phyloP scores from a whole-genome alignment of 1,140 invertebrate genomes.

The Dendroctonus ponderosae region DNA sequence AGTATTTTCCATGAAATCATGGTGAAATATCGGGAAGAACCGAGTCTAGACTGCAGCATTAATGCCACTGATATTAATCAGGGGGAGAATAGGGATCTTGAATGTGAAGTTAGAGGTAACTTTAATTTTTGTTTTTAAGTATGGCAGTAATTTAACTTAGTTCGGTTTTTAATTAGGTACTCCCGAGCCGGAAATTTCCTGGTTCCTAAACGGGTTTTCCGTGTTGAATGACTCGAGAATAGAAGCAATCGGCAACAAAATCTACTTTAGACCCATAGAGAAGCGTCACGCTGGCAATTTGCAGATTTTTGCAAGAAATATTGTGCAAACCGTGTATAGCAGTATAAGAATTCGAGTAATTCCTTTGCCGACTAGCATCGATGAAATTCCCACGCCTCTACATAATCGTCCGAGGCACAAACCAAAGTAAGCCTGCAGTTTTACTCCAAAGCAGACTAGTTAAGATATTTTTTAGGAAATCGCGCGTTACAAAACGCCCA shows the following conservation, averaged over 20 bases:
- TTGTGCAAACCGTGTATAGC: conserved; percentile 68
- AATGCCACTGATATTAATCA: conserved; percentile 62
- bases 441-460: background rate
- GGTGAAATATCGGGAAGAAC: conserved; percentile 59
- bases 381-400: conserved; percentile 21
- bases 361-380: conserved; percentile 51
- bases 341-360: conserved; percentile 68
- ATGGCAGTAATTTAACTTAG: background rate
- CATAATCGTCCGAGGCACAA: conserved; percentile 26
- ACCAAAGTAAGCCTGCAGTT: conserved; percentile 16
- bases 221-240: conserved; percentile 58
- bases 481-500: conserved; percentile 46
- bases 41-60: conserved; percentile 59
- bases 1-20: conserved; percentile 52
- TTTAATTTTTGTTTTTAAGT: conserved; percentile 4
- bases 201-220: conserved; percentile 80
- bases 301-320: conserved; percentile 84
- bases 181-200: conserved; percentile 71
- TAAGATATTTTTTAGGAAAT: conserved; percentile 42
- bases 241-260: conserved; percentile 48
- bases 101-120: conserved; percentile 61
- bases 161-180: conserved; percentile 42
- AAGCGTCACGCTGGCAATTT: conserved; percentile 84
- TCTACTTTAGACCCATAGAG: conserved; percentile 63
- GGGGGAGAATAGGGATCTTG: conserved; percentile 63